phyloP scores from a whole-genome alignment of 2,113 vertebrate species.

The Pygoscelis adeliae region DNA sequence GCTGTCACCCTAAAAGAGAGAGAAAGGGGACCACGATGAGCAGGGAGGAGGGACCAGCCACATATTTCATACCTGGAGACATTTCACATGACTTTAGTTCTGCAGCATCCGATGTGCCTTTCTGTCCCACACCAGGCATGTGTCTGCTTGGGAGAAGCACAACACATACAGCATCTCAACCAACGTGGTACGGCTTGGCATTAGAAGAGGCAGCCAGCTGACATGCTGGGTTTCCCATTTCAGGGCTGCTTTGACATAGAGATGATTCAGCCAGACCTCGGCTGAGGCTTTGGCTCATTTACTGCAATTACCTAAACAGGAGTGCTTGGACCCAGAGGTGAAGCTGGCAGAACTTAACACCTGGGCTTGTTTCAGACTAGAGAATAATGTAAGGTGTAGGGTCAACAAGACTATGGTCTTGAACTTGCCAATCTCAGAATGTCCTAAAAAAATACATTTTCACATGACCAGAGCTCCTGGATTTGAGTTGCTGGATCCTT shows the following conservation, averaged over 20 bases:
- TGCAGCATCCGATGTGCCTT: background rate
- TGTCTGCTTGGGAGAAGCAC: background rate
- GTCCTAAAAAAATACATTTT: background rate
- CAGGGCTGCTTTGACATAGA: background rate
- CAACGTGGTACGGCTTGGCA: accelerated
- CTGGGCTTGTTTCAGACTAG: background rate
- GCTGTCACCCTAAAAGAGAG: background rate
- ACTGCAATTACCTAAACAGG: background rate
- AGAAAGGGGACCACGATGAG: background rate
- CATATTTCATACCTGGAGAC: background rate
- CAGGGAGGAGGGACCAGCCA: background rate
- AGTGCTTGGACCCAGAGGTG: background rate
- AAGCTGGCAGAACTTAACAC: background rate
- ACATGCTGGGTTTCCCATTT: background rate
- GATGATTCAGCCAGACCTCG: background rate
- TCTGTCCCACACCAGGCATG: background rate
- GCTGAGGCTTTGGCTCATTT: background rate
- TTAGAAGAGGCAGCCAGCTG: background rate
- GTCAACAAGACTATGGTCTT: background rate
- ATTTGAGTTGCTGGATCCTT: background rate
- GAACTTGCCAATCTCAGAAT: background rate
- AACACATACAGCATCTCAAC: background rate
- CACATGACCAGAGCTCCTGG: background rate
- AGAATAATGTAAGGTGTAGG: background rate
- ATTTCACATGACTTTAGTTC: background rate